Conservation (phyloP, 2,113 vertebrate genomes). For the Ctenomys sociabilis region DNA sequence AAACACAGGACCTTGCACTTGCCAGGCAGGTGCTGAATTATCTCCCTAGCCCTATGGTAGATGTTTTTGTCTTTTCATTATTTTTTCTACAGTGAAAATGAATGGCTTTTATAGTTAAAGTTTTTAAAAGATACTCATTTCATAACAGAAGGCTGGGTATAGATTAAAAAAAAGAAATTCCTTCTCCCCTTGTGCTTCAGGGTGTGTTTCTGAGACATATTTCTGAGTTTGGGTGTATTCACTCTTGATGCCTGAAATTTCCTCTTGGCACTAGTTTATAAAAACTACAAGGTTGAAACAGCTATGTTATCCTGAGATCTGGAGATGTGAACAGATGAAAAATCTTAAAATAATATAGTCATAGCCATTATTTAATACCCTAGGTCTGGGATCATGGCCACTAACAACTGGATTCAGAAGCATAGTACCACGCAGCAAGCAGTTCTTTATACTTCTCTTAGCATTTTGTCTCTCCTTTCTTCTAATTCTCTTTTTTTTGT, state of each 20-base stretch:
- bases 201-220: slow-evolving; percentile 40
- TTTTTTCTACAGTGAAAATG: slow-evolving; percentile 34
- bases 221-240: slow-evolving; percentile 64
- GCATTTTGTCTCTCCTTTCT: slow-evolving; percentile 1
- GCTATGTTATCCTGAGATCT: slow-evolving; percentile 49
- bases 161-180: slow-evolving; percentile 41
- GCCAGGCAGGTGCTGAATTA: too few species aligned
- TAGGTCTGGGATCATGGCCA: slow-evolving; percentile 31
- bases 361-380: slow-evolving; percentile 46
- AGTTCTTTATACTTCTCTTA: background rate
- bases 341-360: slow-evolving; percentile 59
- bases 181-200: slow-evolving; percentile 24
- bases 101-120: slow-evolving; percentile 36
- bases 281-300: slow-evolving; percentile 60
- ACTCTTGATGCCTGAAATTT: slow-evolving; percentile 57
- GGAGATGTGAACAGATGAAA: slow-evolving; percentile 54
- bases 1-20: too few species aligned
- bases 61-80: slow-evolving; percentile 47
- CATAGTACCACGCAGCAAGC: background rate
- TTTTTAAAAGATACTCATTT: slow-evolving; percentile 66
- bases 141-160: slow-evolving; percentile 1
- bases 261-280: slow-evolving; percentile 60
- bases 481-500: slow-evolving; percentile 21
- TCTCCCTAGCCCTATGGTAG: background rate
- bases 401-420: slow-evolving; percentile 34